phyloP scores from a whole-genome alignment of 2,797 vertebrate genomes.

The Anableps anableps region DNA sequence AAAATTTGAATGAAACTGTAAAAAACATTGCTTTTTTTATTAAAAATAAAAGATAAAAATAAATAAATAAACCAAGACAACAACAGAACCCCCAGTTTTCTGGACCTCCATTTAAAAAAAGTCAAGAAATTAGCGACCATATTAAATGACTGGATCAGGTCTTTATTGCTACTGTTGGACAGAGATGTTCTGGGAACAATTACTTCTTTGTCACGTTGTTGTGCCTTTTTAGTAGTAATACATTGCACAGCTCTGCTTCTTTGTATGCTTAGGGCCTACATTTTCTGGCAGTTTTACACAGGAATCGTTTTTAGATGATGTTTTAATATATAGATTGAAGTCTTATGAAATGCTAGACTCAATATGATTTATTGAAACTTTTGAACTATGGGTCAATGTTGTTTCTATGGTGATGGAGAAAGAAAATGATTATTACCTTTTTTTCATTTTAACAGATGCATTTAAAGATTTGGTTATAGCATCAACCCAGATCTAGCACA shows the following conservation, averaged over 20 bases:
- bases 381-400: background rate
- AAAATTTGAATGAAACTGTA: background rate
- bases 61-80: no score
- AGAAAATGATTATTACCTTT: background rate
- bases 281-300: background rate
- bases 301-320: background rate
- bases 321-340: background rate
- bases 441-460: no score
- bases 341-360: background rate
- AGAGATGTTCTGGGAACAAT: background rate
- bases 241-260: background rate
- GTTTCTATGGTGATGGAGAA: background rate
- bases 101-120: background rate
- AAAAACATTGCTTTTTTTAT: background rate
- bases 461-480: background rate
- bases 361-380: background rate
- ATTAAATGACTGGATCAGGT: background rate
- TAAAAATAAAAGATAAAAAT: background rate
- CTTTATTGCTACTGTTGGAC: background rate
- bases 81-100: no score
- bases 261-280: background rate
- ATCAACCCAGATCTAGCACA: background rate
- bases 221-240: background rate
- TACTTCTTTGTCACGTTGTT: background rate
- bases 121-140: background rate